Evolutionary conservation across 2,113 vertebrate genomes (phyloP).

Genomic region (Leucopsar rothschildi): DNA sequence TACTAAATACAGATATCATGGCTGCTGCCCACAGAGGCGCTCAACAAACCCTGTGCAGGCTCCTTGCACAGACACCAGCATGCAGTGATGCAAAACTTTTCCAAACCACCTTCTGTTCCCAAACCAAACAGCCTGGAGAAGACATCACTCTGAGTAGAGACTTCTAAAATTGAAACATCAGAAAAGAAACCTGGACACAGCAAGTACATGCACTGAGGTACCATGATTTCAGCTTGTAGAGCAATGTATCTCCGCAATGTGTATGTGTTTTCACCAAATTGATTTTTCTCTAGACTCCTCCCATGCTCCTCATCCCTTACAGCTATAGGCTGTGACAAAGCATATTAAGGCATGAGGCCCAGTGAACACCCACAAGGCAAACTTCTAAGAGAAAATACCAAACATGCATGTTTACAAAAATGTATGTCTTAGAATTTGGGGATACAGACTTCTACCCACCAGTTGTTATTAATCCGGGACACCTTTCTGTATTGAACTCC

Average conservation of each 20-base stretch:
- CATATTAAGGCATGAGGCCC: background rate
- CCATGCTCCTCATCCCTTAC: background rate
- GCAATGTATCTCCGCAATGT: no score
- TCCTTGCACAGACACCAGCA: background rate
- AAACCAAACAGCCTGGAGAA: background rate
- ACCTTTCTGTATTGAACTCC: background rate
- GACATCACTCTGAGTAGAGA: background rate
- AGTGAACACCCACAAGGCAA: background rate
- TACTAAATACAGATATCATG: background rate
- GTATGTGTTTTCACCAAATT: background rate
- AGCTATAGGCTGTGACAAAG: background rate
- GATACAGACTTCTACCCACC: background rate
- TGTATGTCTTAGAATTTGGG: background rate
- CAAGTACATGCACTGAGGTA: background rate
- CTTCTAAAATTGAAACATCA: background rate
- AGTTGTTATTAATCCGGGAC: background rate
- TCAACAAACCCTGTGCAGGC: background rate
- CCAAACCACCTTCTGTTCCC: background rate
- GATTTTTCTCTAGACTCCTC: background rate
- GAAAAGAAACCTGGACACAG: background rate
- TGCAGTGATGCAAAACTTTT: background rate
- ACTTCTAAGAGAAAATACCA: background rate
- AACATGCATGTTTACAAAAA: background rate
- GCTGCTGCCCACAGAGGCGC: background rate
- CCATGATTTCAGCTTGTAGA: background rate